These are phyloP conservation scores for Thunnus albacares DNA, from an alignment of 2,797 vertebrate genomes.

Conservation along the genomic window DNA sequence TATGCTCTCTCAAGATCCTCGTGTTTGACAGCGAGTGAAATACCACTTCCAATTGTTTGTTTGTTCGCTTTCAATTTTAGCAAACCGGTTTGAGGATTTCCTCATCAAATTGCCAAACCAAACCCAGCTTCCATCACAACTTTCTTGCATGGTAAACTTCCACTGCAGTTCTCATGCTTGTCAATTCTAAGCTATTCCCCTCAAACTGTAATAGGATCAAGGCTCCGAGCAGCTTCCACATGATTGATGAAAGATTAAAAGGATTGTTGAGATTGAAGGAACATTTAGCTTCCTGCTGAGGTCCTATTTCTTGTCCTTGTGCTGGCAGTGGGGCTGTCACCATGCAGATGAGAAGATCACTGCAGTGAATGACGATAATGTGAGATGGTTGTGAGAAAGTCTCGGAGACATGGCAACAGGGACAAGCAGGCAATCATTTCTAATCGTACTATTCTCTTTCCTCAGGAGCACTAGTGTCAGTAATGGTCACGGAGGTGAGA, in stretches of 20 bases:
- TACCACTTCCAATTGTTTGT: constrained; percentile 68
- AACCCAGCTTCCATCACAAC: constrained; percentile 67
- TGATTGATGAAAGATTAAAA: constrained; percentile 92
- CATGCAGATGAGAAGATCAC: constrained; percentile 84
- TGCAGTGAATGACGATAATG: constrained; percentile 69
- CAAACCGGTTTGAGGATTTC: constrained; percentile 60
- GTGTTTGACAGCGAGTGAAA: constrained; percentile 56
- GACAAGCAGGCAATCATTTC: constrained; percentile 77
- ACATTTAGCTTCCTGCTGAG: constrained; percentile 85
- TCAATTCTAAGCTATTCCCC: constrained; percentile 80
- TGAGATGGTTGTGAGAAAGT: constrained; percentile 67
- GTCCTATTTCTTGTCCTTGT: constrained; percentile 82
- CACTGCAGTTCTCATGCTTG: constrained; percentile 73
- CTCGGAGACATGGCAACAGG: constrained; percentile 57
- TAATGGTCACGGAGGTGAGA: constrained; percentile 41
- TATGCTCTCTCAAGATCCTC: constrained; percentile 45
- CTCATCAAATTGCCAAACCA: constrained; percentile 72
- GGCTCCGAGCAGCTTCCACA: constrained; percentile 78
- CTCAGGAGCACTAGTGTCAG: constrained; percentile 47
- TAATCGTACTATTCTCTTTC: constrained; percentile 67
- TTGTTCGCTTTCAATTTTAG: constrained; percentile 74
- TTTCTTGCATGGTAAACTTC: constrained; percentile 77
- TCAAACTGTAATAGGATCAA: constrained; percentile 84
- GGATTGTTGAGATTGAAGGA: constrained; percentile 88
- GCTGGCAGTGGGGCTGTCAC: constrained; percentile 70